Conservation (phyloP, 2,797 vertebrate genomes). For the Gorsachius magnificus region DNA sequence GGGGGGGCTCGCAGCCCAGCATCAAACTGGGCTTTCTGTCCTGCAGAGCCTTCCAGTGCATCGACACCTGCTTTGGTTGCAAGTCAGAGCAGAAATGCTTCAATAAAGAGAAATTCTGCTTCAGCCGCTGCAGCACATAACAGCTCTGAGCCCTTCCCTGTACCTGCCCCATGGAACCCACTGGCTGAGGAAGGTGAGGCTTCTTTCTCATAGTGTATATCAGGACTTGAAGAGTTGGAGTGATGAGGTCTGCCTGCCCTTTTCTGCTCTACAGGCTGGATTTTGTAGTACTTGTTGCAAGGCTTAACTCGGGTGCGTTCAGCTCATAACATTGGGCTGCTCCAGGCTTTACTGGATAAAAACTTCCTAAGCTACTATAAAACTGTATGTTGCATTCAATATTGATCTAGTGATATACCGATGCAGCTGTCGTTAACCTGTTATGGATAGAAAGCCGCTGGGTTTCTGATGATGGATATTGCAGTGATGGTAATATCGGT, state of each 20-base stretch:
- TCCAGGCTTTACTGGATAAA: background rate
- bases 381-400: accelerated
- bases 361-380: no score
- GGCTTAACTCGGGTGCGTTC: accelerated
- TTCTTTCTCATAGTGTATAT: accelerated
- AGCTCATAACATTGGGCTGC: background rate
- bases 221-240: no score
- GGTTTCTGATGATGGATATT: no score
- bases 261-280: no score
- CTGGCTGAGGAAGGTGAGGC: background rate
- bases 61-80: background rate
- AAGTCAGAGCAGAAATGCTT: background rate
- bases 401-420: background rate
- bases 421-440: background rate
- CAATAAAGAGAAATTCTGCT: background rate
- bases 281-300: no score
- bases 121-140: background rate
- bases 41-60: background rate
- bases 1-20: background rate
- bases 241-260: background rate
- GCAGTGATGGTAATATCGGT: background rate
- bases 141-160: background rate
- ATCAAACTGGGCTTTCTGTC: background rate
- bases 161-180: background rate
- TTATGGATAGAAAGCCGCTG: background rate